Evolutionary conservation across 2,797 vertebrate species (phyloP), one percentile per base, ranked within the genome.

Genomic region (Muscicapa comitata): DNA sequence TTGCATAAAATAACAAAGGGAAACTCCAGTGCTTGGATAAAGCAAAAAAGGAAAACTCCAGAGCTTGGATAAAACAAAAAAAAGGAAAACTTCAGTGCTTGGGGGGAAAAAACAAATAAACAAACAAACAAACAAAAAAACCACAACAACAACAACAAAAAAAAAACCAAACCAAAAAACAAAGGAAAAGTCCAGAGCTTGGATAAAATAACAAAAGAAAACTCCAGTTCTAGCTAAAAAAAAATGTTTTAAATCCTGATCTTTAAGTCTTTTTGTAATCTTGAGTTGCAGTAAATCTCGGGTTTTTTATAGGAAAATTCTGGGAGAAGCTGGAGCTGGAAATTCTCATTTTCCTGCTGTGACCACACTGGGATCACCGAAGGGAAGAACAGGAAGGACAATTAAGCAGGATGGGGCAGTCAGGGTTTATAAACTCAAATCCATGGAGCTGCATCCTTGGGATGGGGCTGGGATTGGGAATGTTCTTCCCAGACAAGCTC

Each of bases 331-430:
- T 1, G 1, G 40, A 77, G 24, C 62, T 63, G 8, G 38, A 50
- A 66, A 21, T 65, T 4, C 21, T 47, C 23, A 6, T 62, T 84
- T 90, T 42, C 45, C 43, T 68, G n/a, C 61, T 20, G 45, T 11
- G 35, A 8, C 10, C 59, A 57, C 24, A 4, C 28, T 20, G 59
- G n/a, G 2, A 9, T 11, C 51, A 9, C 2, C 25, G 65, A 11
- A 54, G n/a, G 24, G 50, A 29, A 43, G 9, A 33, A 29, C 0
- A 38, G 2, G n/a, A 71, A 81, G 21, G 35, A 13, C 81, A 70
- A 4, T 2, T 3, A 6, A 0, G 1, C 8, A 5, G n/a, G 73
- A 76, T 33, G 38, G 10, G 42, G 29, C n/a, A 45, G 24, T 1
- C 0, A 0, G 14, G 13, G 24, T 47, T 50, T n/a, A 5, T 40